Conservation (phyloP, 2,113 vertebrate genomes). For the Atherinomorus stipes region DNA sequence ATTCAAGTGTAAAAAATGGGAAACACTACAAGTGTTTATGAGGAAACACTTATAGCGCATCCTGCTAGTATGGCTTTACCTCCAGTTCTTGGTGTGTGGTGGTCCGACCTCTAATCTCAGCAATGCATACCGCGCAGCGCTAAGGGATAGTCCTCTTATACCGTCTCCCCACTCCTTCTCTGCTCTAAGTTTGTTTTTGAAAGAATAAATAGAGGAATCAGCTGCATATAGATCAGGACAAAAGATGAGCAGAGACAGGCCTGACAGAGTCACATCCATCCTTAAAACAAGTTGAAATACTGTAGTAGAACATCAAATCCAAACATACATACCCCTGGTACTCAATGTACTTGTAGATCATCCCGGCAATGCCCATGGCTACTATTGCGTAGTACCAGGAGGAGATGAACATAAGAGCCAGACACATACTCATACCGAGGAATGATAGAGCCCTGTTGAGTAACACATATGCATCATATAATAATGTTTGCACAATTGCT, state of each 20-base stretch:
- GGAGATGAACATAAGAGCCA: slow-evolving; percentile 98
- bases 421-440: slow-evolving; percentile 97
- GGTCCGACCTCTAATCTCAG: slow-evolving; percentile 94
- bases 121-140: slow-evolving; percentile 92
- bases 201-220: not conserved
- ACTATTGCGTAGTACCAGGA: slow-evolving; percentile 99
- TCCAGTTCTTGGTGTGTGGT: slow-evolving; percentile 99
- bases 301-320: not conserved
- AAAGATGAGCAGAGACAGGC: not conserved
- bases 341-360: slow-evolving; percentile 99
- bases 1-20: too few species aligned
- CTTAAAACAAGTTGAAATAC: not conserved
- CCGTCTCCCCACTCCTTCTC: slow-evolving; percentile 99
- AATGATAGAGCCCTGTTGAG: slow-evolving; percentile 92
- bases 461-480: not conserved
- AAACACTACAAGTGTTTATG: not conserved
- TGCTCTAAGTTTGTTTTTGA: slow-evolving; percentile 73
- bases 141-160: slow-evolving; percentile 96
- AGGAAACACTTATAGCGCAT: not conserved
- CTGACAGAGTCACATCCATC: not conserved
- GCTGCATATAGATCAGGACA: not conserved
- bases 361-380: slow-evolving; percentile 97
- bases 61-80: slow-evolving; percentile 75
- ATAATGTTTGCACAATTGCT: not conserved
- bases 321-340: slow-evolving; percentile 92